Evolutionary conservation across 2,797 vertebrate species (phyloP), one percentile per base, ranked within the genome.

Genomic region (Natrix natrix): DNA sequence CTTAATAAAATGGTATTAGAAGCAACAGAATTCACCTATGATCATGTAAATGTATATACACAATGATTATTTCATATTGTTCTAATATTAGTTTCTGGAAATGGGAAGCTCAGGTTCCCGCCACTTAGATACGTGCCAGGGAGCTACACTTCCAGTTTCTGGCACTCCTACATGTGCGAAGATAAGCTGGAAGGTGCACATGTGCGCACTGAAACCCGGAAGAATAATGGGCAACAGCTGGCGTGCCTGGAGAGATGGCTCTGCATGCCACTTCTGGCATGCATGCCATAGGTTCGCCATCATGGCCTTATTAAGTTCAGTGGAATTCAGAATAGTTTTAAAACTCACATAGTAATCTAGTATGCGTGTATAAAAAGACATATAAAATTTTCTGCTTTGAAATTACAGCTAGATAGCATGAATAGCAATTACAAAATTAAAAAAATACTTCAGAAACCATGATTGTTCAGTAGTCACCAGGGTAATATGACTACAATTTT

Each of bases 51-150:
- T 93, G n/a, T 88, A 89, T 48, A 13, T 8, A 1, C 43, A 60
- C 91, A 94, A 60, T 92, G 94, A 92, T 96, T 93, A 96, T 95
- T 96, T 96, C 96, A 94, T 91, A 93, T 83, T 88, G 93, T 91
- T 91, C 92, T 95, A 97, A 96, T 95, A 96, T 94, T 94, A 92
- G 93, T 43, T 43, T 43, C 4, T 4, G 4, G 43, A 43, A 43
- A 43, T 4, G 4, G 43, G 43, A 43, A 43, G 43, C 43, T 43
- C 2, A 43, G 43, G 2, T 43, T 43, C 43, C 43, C 43, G 43
- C 2, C 43, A 43, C 43, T 43, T 43, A 43, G 2, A 43, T 43
- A 4, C 43, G 43, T 43, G 48, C 48, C 48, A 52, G 48, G 5
- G 48, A 52, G 48, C 5, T 52, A 4, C 48, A 52, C 48, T 52